A percentile compares a stretch with the other conserved stretches of the same genome.
phyloP scores from a whole-genome alignment of 2,888 invertebrate species.

The Malacosoma neustria region DNA sequence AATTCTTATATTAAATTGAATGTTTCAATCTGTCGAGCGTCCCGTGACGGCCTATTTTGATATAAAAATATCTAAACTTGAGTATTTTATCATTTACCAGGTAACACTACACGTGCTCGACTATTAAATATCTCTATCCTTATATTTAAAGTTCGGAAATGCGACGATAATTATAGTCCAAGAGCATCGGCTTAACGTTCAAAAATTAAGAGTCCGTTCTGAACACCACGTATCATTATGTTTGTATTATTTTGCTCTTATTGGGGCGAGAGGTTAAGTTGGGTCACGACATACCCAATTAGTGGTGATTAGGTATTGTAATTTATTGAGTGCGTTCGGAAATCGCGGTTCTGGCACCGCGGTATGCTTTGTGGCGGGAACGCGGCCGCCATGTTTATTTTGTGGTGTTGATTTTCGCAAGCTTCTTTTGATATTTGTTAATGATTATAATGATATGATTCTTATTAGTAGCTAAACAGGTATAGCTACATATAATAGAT shows the following conservation, averaged over 20 bases:
- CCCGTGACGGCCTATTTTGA: too few relatives aligned
- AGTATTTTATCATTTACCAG: too few relatives aligned
- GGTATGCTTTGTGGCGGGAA: constrained; percentile 38
- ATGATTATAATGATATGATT: too few relatives aligned
- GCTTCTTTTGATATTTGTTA: constrained; percentile 37
- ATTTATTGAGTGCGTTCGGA: constrained; percentile 66
- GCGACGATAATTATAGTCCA: constrained; percentile 64
- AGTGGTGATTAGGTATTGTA: constrained; percentile 67
- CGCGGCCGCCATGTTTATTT: constrained; percentile 46
- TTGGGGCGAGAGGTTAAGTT: constrained; percentile 59
- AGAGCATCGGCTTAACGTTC: constrained; percentile 50
- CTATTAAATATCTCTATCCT: constrained; percentile 71
- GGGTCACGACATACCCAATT: constrained; percentile 73
- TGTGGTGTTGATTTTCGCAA: constrained; percentile 55
- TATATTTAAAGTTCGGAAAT: constrained; percentile 63
- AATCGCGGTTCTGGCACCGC: constrained; percentile 37
- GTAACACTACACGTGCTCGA: constrained; percentile 13
- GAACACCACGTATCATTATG: constrained; percentile 65
- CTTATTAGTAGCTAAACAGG: too few relatives aligned
- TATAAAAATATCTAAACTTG: too few relatives aligned
- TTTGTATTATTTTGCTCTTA: constrained; percentile 66
- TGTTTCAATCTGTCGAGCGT: too few relatives aligned
- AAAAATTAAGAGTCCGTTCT: constrained; percentile 58
- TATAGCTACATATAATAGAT: too few relatives aligned
- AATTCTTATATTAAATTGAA: too few relatives aligned